A percentile compares a stretch with the other conserved stretches of the same genome.
Evolutionary conservation across 2,797 vertebrate genomes (phyloP).

Genomic region (Falco rusticolus): DNA sequence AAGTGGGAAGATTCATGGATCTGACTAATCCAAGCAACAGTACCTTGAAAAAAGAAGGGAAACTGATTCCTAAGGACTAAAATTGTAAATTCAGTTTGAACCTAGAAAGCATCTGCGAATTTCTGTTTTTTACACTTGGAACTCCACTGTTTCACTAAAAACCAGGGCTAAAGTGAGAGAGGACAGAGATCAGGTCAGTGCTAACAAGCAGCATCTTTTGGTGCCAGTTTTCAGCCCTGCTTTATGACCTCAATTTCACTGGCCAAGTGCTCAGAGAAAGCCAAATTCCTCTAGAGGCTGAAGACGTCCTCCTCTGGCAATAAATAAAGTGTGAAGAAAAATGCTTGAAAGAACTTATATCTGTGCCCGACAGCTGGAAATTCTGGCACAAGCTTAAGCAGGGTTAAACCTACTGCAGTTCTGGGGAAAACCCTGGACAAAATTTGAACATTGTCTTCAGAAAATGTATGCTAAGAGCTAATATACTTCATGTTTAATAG

Average conservation of each 20-base stretch:
- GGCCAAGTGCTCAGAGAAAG: background rate
- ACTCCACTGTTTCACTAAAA: background rate
- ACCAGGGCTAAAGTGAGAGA: background rate
- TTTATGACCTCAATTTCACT: background rate
- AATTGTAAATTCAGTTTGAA: background rate
- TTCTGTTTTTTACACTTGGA: background rate
- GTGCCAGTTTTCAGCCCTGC: background rate
- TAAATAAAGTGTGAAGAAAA: background rate
- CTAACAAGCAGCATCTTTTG: background rate
- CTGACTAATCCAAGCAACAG: constrained; percentile 36
- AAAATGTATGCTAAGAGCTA: background rate
- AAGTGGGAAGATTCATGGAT: constrained; percentile 25
- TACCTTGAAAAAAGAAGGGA: background rate
- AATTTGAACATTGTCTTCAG: background rate
- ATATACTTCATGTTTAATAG: background rate
- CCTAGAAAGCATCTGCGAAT: background rate
- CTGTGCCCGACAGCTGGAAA: background rate
- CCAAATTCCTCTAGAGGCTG: background rate
- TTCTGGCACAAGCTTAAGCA: background rate
- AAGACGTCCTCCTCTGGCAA: background rate
- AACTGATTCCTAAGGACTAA: background rate
- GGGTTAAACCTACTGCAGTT: background rate
- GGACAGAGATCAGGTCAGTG: background rate
- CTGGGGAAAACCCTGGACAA: background rate
- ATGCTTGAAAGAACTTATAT: background rate